phyloP scores from a whole-genome alignment of 2,888 invertebrate species.

The Spatulosminthurus flaviceps region DNA sequence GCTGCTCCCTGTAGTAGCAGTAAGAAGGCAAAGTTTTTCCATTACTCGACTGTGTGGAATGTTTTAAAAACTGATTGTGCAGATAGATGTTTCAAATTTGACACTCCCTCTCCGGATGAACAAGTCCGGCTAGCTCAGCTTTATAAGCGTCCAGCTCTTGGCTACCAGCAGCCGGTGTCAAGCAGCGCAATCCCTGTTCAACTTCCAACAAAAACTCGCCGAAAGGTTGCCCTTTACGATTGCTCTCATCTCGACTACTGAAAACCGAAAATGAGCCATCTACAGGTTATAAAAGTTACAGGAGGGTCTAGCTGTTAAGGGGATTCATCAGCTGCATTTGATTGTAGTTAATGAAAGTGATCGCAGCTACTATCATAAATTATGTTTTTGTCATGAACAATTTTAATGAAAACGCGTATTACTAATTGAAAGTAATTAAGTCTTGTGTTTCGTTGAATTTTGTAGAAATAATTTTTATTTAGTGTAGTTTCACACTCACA shows the following conservation, averaged over 20 bases:
- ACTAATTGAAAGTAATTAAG: too few relatives aligned
- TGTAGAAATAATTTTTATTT: too few relatives aligned
- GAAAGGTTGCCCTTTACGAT: neutral
- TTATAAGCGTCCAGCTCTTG: conserved; percentile 24
- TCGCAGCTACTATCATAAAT: too few relatives aligned
- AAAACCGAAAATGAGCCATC: neutral
- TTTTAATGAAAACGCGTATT: too few relatives aligned
- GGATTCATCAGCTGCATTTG: too few relatives aligned
- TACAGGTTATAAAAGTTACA: too few relatives aligned
- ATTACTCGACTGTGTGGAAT: conserved; percentile 44
- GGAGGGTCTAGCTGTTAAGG: too few relatives aligned
- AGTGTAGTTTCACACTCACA: too few relatives aligned
- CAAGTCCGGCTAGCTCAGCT: conserved; percentile 65
- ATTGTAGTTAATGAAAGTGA: too few relatives aligned
- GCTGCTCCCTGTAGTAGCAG: conserved; percentile 20
- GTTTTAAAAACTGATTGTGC: conserved; percentile 38
- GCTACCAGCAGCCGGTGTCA: conserved; percentile 23
- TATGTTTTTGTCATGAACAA: too few relatives aligned
- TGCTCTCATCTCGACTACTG: conserved; percentile 27
- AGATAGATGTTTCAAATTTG: conserved; percentile 69
- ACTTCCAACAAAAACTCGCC: neutral
- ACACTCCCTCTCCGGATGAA: conserved; percentile 73
- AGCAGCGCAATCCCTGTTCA: neutral
- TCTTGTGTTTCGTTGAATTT: too few relatives aligned
- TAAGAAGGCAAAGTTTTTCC: conserved; percentile 42